Evolutionary conservation across 1,140 invertebrate genomes (phyloP), one percentile per base, ranked within the genome.

Genomic region (Tetranychus cinnabarinus): DNA sequence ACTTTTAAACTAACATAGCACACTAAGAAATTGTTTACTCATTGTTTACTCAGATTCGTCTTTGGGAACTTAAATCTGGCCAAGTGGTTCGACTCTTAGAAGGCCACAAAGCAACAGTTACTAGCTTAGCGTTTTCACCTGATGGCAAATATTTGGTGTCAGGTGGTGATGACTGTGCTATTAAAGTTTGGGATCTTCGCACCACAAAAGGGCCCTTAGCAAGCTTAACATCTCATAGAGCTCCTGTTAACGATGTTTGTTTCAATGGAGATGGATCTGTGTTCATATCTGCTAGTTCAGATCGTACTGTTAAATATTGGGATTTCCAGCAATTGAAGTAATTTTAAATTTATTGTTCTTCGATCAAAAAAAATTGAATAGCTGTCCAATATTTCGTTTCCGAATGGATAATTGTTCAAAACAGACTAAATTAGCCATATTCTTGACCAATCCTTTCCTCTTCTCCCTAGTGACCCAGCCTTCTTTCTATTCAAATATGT

Each of bases 21-120:
- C 45, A 46, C 45, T 23, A 6, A 7, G 23, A n/a, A 33, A n/a
- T 15, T 1, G 23, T 23, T 2, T 52, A n/a, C 23, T 1, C n/a
- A 52, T 52, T 52, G 23, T 52, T 52, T 7, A n/a, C 1, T n/a
- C n/a, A 52, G 50, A 78, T 88, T 59, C 76, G 84, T 37, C 70
- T 88, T 61, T 88, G 85, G 85, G 76, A 74, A 56, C 74, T 81
- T 58, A 73, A 77, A 59, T 79, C 81, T 67, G 79, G 76, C 1
- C 77, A 74, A 67, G 69, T 80, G 61, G 72, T 71, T 23, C 57
- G 71, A 31, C 58, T 68, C 6, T 78, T 81, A 57, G 72, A 76
- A 52, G 81, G 79, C 15, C 78, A 80, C 65, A 72, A 77, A 65
- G 79, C 78, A 7, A 73, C 75, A 2, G 74, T 85, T 59, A 77